Conservation (phyloP, 2,113 vertebrate species). For the Corythornis cristatus region DNA sequence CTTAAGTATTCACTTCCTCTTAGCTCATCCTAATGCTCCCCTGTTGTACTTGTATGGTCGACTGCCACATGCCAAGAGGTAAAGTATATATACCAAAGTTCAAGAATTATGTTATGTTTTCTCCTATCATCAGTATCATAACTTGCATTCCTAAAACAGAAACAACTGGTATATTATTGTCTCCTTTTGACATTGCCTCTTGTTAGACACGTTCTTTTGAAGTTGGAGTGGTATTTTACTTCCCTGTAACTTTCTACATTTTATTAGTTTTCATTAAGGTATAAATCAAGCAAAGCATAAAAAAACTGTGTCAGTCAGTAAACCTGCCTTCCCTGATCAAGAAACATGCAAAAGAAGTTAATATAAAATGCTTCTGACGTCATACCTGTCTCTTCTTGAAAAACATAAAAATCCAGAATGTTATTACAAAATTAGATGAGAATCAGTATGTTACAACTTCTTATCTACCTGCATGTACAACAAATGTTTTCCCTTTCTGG, state of each 20-base stretch:
- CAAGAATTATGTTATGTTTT: not conserved
- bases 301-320: not conserved
- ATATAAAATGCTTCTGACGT: not conserved
- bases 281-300: not conserved
- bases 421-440: not conserved
- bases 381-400: not conserved
- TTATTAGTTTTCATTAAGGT: slow-evolving; percentile 27
- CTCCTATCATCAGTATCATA: not conserved
- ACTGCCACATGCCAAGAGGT: not conserved
- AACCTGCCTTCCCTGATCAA: not conserved
- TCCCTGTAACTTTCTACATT: not conserved
- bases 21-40: not conserved
- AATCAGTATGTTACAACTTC: not conserved
- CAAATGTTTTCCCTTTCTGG: not conserved
- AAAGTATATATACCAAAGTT: not conserved
- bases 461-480: not conserved
- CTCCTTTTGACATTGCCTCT: not conserved
- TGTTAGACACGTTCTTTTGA: not conserved
- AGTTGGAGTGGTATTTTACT: not conserved
- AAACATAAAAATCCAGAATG: not conserved
- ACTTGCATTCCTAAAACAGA: not conserved
- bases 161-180: not conserved
- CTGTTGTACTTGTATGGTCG: not conserved
- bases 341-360: not conserved
- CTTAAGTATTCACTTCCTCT: not conserved